These are phyloP conservation scores for Phyllostomus discolor DNA, from an alignment of 2,113 vertebrate species.

Conservation along the genomic window DNA sequence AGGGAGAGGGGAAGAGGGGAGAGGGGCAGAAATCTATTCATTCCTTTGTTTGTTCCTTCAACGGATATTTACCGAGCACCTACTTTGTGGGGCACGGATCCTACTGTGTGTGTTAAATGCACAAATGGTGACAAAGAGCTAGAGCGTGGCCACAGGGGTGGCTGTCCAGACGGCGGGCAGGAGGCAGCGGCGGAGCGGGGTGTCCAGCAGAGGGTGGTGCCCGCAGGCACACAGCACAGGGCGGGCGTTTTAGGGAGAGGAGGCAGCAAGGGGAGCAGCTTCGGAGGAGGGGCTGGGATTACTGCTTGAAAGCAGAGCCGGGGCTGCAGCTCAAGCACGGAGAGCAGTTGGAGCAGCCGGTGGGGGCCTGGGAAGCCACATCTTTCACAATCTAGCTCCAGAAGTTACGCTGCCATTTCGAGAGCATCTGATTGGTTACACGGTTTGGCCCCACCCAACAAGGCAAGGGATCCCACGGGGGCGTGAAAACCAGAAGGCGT, in stretches of 20 bases:
- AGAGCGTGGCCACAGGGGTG: not conserved
- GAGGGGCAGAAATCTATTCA: not conserved
- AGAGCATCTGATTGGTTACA: not conserved
- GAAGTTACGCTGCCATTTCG: not conserved
- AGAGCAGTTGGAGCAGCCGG: accelerated
- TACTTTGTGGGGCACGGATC: not conserved
- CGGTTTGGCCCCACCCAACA: not conserved
- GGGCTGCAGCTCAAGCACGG: accelerated
- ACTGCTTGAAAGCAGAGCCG: not conserved
- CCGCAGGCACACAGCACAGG: not conserved
- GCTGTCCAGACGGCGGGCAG: not conserved
- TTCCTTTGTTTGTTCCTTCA: not conserved
- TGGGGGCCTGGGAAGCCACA: not conserved
- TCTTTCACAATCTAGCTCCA: not conserved
- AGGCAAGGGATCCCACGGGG: not conserved
- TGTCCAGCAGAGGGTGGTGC: not conserved
- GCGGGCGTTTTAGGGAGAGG: not conserved
- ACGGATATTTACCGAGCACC: not conserved
- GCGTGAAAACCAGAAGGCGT: not conserved
- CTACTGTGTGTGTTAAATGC: not conserved
- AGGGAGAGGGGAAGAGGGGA: not conserved
- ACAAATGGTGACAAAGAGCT: too few species aligned
- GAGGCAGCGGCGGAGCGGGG: not conserved
- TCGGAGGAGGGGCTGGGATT: not conserved
- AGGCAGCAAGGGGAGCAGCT: not conserved